phyloP scores from a whole-genome alignment of 1,140 invertebrate genomes.

The Popillia japonica region DNA sequence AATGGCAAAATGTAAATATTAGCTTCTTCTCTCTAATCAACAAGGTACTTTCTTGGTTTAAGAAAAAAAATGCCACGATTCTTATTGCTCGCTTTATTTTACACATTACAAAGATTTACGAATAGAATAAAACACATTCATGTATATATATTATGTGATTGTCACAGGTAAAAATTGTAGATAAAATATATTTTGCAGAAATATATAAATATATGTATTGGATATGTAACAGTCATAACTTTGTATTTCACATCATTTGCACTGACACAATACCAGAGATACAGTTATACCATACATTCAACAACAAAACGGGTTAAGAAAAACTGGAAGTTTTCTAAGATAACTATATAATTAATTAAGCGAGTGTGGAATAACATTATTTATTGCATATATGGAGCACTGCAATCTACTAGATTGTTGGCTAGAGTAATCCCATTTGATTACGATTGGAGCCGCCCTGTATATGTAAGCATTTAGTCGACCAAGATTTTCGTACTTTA shows the following conservation, averaged over 20 bases:
- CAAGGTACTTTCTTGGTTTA: not conserved
- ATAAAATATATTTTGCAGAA: constrained; percentile 39
- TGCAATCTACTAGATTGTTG: too few relatives aligned
- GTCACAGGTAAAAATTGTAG: constrained; percentile 39
- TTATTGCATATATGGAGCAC: too few relatives aligned
- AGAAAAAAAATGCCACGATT: not conserved
- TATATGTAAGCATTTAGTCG: too few relatives aligned
- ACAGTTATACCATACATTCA: not conserved
- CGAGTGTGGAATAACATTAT: too few relatives aligned
- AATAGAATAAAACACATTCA: constrained; percentile 11
- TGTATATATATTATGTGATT: constrained; percentile 31
- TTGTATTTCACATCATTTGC: not conserved
- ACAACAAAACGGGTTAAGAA: not conserved
- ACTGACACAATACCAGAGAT: not conserved
- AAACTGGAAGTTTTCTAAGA: not conserved
- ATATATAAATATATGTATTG: constrained; percentile 36
- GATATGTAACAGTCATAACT: constrained; percentile 35
- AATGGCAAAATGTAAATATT: too few relatives aligned
- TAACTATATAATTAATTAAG: too few relatives aligned
- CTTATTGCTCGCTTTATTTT: constrained; percentile 35
- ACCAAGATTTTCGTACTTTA: too few relatives aligned
- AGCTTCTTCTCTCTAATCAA: too few relatives aligned
- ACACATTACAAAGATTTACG: constrained; percentile 36
- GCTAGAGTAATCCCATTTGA: too few relatives aligned
- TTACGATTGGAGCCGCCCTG: too few relatives aligned